phyloP scores from a whole-genome alignment of 2,797 vertebrate genomes.

The Thunnus albacares region DNA sequence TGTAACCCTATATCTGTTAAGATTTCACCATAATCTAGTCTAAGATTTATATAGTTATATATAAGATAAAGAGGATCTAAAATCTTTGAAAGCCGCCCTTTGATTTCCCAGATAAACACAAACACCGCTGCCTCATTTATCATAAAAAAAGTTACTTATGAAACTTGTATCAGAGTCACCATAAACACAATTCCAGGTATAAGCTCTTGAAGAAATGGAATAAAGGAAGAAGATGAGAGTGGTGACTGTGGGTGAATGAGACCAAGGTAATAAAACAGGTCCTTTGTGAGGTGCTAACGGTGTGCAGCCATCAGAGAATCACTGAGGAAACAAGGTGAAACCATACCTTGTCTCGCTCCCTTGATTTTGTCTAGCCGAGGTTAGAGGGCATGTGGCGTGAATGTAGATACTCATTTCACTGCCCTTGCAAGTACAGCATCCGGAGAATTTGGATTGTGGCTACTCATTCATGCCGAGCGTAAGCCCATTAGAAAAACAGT shows the following conservation, averaged over 20 bases:
- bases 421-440: slow-evolving; percentile 26
- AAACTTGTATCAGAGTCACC: slow-evolving; percentile 1
- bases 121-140: neutral
- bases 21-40: neutral
- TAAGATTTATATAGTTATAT: neutral
- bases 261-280: slow-evolving; percentile 48
- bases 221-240: slow-evolving; percentile 13
- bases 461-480: slow-evolving; percentile 38
- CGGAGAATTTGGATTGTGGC: slow-evolving; percentile 29
- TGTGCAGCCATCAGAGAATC: slow-evolving; percentile 38
- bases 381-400: slow-evolving; percentile 52
- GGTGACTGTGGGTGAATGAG: slow-evolving; percentile 21
- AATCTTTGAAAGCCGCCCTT: slow-evolving; percentile 17
- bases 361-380: slow-evolving; percentile 49
- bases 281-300: slow-evolving; percentile 39
- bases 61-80: slow-evolving; percentile 17
- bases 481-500: slow-evolving; percentile 51
- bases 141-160: neutral
- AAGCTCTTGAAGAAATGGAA: slow-evolving; percentile 12
- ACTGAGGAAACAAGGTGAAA: slow-evolving; percentile 59
- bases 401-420: slow-evolving; percentile 46
- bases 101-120: slow-evolving; percentile 11
- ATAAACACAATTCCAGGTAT: slow-evolving; percentile 6
- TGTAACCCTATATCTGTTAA: neutral
- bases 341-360: slow-evolving; percentile 42